Evolutionary conservation across 1,140 invertebrate genomes (phyloP), one percentile per base, ranked within the genome.

Genomic region (Nautilus pompilius): DNA sequence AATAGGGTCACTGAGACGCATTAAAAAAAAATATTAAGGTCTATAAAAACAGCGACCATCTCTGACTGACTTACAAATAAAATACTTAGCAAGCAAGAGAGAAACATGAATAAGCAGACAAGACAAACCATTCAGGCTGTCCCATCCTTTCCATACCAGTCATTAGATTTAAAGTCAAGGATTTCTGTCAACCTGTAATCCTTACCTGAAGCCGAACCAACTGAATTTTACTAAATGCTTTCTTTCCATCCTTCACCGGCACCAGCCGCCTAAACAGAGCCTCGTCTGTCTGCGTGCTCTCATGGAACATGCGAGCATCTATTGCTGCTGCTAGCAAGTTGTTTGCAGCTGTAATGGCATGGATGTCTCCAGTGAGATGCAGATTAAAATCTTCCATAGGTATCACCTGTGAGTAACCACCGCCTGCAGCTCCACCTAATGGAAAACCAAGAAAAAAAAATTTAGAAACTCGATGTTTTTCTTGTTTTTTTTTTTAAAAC

Each of bases 381-480:
- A 99, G 87, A 84, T 99, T 99, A 80, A 99, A 98, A 74, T 99
- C 98, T 84, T 99, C 96, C 98, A 99, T 99, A 0, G 98, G 97
- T 72, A 99, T 98, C 0, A 99, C 95, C 86, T 95, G 88, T 17
- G 88, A 87, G 82, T 98, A 98, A 24, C 96, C 96, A 64, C 95
- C 95, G 20, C 95, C 95, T 60, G 95, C 94, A 49, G 95, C 95
- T 15, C 95, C 95, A 51, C 94, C 89, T 89, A 60, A 28, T 66
- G 57, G 46, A 45, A 58, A 34, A 55, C 29, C 70, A 55, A 60
- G 45, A 41, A 20, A 15, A 26, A 48, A 28, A 22, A 0, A 53
- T 17, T n/a, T n/a, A n/a, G n/a, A n/a, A n/a, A n/a, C n/a, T n/a
- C n/a, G n/a, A n/a, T n/a, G n/a, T n/a, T n/a, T n/a, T n/a, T n/a